These are phyloP conservation scores for Gasterosteus aculeatus DNA, from an alignment of 2,113 vertebrate species.

Conservation along the genomic window DNA sequence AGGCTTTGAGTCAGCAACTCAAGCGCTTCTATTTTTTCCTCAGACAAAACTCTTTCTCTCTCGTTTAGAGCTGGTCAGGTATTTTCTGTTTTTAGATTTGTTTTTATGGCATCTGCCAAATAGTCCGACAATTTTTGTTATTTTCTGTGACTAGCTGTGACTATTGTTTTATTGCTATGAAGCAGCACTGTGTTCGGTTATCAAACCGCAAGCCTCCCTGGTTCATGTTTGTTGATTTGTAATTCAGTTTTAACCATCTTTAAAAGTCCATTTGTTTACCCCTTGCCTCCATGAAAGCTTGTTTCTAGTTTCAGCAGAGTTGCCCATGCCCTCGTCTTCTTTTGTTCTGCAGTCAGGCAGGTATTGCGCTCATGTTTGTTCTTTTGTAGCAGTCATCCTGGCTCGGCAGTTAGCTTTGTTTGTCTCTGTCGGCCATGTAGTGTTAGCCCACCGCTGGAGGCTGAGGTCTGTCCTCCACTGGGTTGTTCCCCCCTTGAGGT, in stretches of 20 bases:
- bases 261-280: slow-evolving; percentile 6
- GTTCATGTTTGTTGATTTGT: slow-evolving; percentile 8
- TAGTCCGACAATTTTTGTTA: slow-evolving; percentile 1
- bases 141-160: background rate
- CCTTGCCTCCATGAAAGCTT: background rate
- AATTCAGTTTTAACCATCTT: slow-evolving; percentile 21
- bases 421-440: slow-evolving; percentile 68
- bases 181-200: background rate
- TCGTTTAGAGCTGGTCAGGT: slow-evolving; percentile 39
- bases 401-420: slow-evolving; percentile 53
- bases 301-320: slow-evolving; percentile 3
- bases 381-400: slow-evolving; percentile 44
- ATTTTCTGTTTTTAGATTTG: slow-evolving; percentile 35
- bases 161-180: slow-evolving; percentile 14
- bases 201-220: background rate
- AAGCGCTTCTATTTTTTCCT: slow-evolving; percentile 36
- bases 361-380: slow-evolving; percentile 57
- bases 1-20: slow-evolving; percentile 69
- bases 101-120: slow-evolving; percentile 25
- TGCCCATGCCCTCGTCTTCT: slow-evolving; percentile 3
- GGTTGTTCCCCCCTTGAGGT: slow-evolving; percentile 68
- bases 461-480: slow-evolving; percentile 64
- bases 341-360: slow-evolving; percentile 21
- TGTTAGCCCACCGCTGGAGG: slow-evolving; percentile 58
- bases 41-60: slow-evolving; percentile 13